Evolutionary conservation across 2,888 invertebrate species (phyloP).

Genomic region (Synanthedon tipuliformis): DNA sequence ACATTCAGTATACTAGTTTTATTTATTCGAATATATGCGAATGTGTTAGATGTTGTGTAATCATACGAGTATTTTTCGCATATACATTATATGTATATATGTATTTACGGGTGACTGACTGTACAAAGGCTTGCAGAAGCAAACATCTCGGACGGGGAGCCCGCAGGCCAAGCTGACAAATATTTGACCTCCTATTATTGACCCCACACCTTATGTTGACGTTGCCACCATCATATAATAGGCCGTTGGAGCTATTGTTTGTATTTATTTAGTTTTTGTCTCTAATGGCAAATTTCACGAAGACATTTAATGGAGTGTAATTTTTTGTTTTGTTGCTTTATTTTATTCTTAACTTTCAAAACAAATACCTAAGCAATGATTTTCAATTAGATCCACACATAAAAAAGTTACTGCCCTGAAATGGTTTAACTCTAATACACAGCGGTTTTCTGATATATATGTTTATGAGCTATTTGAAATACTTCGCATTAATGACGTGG

Average conservation of each 20-base stretch:
- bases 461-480: too few relatives aligned
- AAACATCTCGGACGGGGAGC: conserved; percentile 11
- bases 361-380: too few relatives aligned
- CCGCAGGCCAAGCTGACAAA: conserved; percentile 39
- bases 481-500: too few relatives aligned
- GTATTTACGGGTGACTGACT: not conserved
- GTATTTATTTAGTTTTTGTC: not conserved
- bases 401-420: conserved; percentile 15
- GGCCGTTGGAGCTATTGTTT: not conserved
- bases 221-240: conserved; percentile 1
- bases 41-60: too few relatives aligned
- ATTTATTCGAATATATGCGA: too few relatives aligned
- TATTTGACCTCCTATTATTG: conserved; percentile 58
- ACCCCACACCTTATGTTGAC: conserved; percentile 44
- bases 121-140: not conserved
- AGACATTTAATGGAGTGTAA: too few relatives aligned
- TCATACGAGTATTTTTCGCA: too few relatives aligned
- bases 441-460: too few relatives aligned
- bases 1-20: too few relatives aligned
- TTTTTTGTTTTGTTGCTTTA: too few relatives aligned
- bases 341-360: too few relatives aligned
- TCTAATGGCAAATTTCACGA: not conserved
- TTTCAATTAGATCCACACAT: conserved; percentile 26
- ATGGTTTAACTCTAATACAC: too few relatives aligned
- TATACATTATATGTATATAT: not conserved